phyloP scores from a whole-genome alignment of 1,140 invertebrate species.

The Drusus annulatus region DNA sequence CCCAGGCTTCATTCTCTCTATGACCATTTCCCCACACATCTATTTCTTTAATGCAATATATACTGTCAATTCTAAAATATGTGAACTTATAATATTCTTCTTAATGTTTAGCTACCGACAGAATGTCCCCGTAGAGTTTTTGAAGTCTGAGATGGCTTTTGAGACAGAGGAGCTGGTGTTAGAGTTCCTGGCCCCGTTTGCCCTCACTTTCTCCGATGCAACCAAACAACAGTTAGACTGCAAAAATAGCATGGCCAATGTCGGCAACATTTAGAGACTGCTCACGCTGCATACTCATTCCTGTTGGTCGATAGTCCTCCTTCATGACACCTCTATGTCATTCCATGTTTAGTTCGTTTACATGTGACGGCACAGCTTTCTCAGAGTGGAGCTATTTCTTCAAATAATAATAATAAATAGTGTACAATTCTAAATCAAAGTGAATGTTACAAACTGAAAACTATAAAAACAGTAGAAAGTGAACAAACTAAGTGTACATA shows the following conservation, averaged over 20 bases:
- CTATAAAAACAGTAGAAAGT: constrained; percentile 1
- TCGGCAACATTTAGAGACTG: constrained; percentile 66
- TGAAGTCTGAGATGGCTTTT: constrained; percentile 90
- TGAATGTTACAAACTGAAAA: not conserved
- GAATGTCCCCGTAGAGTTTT: constrained; percentile 87
- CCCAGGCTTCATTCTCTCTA: not conserved
- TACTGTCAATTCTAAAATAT: constrained; percentile 20
- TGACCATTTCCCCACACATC: constrained; percentile 23
- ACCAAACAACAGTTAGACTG: constrained; percentile 86
- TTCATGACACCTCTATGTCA: not conserved
- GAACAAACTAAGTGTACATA: constrained; percentile 17
- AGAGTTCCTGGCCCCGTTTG: constrained; percentile 89
- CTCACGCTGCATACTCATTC: not conserved
- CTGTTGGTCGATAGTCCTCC: not conserved
- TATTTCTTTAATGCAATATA: constrained; percentile 47
- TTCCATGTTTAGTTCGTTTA: constrained; percentile 6
- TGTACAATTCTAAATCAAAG: not conserved
- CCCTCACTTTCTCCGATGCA: constrained; percentile 82
- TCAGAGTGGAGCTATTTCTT: not conserved
- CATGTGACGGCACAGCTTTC: not conserved
- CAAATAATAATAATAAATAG: constrained; percentile 7
- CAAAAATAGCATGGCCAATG: constrained; percentile 81
- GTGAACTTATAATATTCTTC: constrained; percentile 64
- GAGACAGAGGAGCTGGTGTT: constrained; percentile 84
- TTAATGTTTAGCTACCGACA: constrained; percentile 93